Percentiles rank a stretch among this genome's conserved stretches.
Conservation (phyloP, 2,888 invertebrate species). For the Drosophila ustulata region DNA sequence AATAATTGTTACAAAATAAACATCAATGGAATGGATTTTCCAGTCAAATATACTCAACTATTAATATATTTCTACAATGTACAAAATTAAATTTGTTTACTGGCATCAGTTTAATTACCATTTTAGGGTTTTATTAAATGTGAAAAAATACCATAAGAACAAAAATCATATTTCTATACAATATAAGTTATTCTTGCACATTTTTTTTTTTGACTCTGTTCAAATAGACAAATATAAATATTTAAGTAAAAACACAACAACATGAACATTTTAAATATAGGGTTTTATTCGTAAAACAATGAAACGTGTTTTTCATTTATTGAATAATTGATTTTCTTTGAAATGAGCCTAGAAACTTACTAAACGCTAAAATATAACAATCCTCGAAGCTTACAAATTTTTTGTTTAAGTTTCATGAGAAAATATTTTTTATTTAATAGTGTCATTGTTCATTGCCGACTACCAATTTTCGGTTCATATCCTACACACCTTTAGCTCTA, state of each 20-base stretch:
- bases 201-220: background rate
- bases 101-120: background rate
- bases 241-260: background rate
- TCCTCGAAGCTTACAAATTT: background rate
- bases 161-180: background rate
- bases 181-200: background rate
- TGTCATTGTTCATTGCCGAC: background rate
- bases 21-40: background rate
- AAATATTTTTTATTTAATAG: background rate
- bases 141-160: conserved; percentile 1
- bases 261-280: too few species aligned
- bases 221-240: conserved; percentile 1
- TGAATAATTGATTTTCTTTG: background rate
- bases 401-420: background rate
- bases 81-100: background rate
- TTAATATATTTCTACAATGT: conserved; percentile 1
- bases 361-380: background rate
- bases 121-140: background rate
- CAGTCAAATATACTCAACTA: conserved; percentile 1
- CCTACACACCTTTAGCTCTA: background rate
- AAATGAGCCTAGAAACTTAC: background rate
- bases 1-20: conserved; percentile 33
- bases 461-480: background rate
- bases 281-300: background rate
- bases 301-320: background rate